A percentile compares a stretch with the other conserved stretches of the same genome.
These are phyloP conservation scores for Diabrotica virgifera DNA, from an alignment of 1,140 invertebrate species.

Conservation along the genomic window DNA sequence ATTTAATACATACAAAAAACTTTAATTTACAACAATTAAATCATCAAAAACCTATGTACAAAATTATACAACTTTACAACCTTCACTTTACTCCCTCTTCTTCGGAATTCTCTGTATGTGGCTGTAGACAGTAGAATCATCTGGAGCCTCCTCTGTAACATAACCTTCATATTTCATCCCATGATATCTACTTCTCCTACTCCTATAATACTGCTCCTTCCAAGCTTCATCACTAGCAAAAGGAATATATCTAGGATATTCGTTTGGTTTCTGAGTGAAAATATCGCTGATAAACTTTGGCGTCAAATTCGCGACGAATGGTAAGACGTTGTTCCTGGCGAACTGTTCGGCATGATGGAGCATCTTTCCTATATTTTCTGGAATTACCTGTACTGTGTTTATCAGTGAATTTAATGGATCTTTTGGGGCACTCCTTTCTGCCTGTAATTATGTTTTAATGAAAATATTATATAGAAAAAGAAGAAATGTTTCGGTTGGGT, in stretches of 20 bases:
- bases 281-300: conserved; percentile 14
- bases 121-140: background rate
- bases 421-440: background rate
- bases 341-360: conserved; percentile 25
- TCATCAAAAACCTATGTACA: no score
- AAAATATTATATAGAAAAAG: background rate
- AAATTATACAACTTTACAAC: no score
- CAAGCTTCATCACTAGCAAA: background rate
- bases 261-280: conserved; percentile 4
- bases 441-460: background rate
- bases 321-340: conserved; percentile 25
- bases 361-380: conserved; percentile 23
- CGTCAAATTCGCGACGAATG: conserved; percentile 16
- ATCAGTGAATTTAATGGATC: conserved; percentile 20
- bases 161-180: background rate
- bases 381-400: conserved; percentile 24
- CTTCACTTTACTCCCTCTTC: background rate
- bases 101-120: conserved; percentile 1
- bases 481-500: background rate
- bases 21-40: no score
- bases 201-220: background rate
- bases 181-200: conserved; percentile 3
- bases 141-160: background rate
- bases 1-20: no score
- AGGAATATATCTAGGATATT: conserved; percentile 10